Base-by-base conservation (phyloP, 2,113 vertebrate species). In the Caretta caretta region DNA sequence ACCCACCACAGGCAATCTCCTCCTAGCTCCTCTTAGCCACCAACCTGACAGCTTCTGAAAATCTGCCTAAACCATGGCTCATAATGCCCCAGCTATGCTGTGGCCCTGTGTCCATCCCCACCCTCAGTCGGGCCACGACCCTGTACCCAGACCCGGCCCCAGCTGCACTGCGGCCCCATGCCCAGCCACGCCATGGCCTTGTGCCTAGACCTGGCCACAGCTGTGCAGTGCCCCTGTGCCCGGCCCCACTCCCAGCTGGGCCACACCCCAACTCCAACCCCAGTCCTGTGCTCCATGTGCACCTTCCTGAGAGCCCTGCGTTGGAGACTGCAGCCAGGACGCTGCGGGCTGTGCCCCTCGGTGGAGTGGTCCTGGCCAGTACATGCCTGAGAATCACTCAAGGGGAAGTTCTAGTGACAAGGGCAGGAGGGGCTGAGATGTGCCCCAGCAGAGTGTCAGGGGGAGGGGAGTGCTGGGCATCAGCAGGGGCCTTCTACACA, bases 91-190 rank as follows among this genome's bases (percentile, higher is more conserved):
- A n/a, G 31, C 8, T 57, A 24, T 22, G 27, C 57, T 25, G 5
- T 10, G 57, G 11, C 27, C 25, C 27, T 11, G 2, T 59, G 57
- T 25, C 57, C 57, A 29, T 0, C 13, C 25, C 59, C 3, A 0
- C 5, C 22, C 0, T 0, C 1, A 0, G 51, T 48, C 59, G 19
- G 25, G 57, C 54, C 24, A 56, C 0, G 0, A 31, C 51, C 13
- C 56, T 1, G 0, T 35, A 14, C 19, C 50, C 4, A 22, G 79
- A 29, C 13, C 19, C 6, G 3, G 35, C 22, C 42, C 0, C 0
- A 4, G 1, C 8, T 54, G 53, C 20, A 54, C 53, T 54, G 53
- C 8, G 1, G 35, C 22, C 42, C 0, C 0, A 5, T 9, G 1
- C 17, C 46, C 54, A 8, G 65, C 35, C 65, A 17, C 19, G 4